These are phyloP conservation scores for Tigriopus japonicus DNA, from an alignment of 1,140 invertebrate genomes.

Conservation along the genomic window DNA sequence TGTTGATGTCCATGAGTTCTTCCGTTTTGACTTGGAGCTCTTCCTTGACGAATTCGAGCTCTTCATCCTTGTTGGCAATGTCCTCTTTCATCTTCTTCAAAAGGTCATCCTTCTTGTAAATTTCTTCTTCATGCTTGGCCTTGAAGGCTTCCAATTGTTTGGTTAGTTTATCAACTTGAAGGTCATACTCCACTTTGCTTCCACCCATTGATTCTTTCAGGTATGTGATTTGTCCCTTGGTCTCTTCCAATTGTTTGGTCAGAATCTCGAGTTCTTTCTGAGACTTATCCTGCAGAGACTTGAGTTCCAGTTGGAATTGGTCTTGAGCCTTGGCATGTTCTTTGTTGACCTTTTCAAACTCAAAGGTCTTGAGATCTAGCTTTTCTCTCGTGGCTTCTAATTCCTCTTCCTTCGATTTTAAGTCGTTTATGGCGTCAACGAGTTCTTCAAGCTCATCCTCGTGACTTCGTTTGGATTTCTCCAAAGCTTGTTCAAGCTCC, in stretches of 20 bases:
- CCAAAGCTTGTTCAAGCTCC: neutral
- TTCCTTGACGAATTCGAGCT: constrained; percentile 9
- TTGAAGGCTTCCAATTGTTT: neutral
- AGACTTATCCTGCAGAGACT: neutral
- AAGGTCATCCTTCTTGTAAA: constrained; percentile 1
- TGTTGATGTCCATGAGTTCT: constrained; percentile 1
- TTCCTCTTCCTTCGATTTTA: constrained; percentile 10
- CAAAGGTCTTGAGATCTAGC: neutral
- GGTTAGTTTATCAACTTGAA: constrained; percentile 2
- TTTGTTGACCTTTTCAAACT: neutral
- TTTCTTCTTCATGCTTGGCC: neutral
- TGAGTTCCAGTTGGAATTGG: neutral
- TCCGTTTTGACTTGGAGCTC: constrained; percentile 8
- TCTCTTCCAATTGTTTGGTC: neutral
- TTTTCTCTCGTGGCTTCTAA: neutral
- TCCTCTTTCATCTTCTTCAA: constrained; percentile 6
- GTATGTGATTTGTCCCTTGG: constrained; percentile 1
- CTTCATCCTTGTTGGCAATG: constrained; percentile 1
- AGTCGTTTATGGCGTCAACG: constrained; percentile 10
- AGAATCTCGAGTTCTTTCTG: neutral
- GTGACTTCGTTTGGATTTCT: neutral
- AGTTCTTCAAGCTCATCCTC: constrained; percentile 13
- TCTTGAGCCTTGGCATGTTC: neutral
- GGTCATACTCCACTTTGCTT: constrained; percentile 11
- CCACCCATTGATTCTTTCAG: constrained; percentile 7